Evolutionary conservation across 2,113 vertebrate genomes (phyloP), one percentile per base, ranked within the genome.

Genomic region (Zosterops lateralis): DNA sequence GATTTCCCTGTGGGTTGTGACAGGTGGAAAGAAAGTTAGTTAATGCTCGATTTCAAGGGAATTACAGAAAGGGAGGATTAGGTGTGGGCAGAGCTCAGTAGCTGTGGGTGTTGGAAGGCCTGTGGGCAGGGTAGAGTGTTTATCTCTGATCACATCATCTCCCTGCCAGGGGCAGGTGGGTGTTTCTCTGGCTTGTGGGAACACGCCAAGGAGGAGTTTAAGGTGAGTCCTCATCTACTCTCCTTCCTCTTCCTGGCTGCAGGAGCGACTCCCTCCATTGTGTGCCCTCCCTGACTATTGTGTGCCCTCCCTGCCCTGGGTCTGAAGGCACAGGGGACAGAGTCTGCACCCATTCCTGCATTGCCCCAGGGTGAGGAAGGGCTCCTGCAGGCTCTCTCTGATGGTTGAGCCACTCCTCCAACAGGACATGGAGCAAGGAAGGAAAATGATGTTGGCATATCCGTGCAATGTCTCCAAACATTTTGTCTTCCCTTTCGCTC

Each of bases 101-200:
- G 89, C 74, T 51, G 89, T 93, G 96, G 86, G 79, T 25, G 44
- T 95, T 91, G 65, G 7, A 67, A 87, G 83, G 97, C 97, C 93
- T 88, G 71, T 80, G 92, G 92, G 89, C 44, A 97, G 97, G 96
- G 96, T 87, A 48, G 97, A 96, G 74, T 89, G 45, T 75, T 81
- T 84, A 9, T 44, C 95, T 95, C 51, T 0, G 4, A 74, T 53
- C 71, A 47, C 80, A 75, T 89, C 73, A 56, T 32, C 85, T 90
- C 76, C 64, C 77, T 89, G 87, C 36, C 88, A 80, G 74, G 75
- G 79, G 62, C 14, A 88, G 92, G 81, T 80, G 84, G 90, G 87
- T 57, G 60, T 85, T 95, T 62, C 83, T 84, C 57, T 44, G 29
- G 68, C 87, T 86, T 98, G 97, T 96, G 93, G 77, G 51, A 86